Base-by-base conservation (phyloP, 2,113 vertebrate genomes). In the Chaenocephalus aceratus region DNA sequence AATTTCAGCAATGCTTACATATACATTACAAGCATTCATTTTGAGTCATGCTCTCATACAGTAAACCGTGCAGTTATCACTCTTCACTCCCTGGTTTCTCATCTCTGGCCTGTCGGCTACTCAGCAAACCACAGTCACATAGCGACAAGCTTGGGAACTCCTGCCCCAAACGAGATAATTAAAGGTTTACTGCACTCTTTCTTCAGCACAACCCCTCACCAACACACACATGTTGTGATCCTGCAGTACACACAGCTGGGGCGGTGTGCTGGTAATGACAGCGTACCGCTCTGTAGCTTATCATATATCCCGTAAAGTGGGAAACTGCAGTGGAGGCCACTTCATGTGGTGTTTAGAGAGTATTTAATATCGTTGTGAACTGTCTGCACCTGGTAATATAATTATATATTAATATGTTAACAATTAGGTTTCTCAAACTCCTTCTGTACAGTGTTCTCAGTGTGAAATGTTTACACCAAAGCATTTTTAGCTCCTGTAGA, bases 131-230 rank as follows among this genome's bases (percentile, higher is more conserved):
- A 77, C 78, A 79, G 34, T 69, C 73, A 46, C 82, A 59, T 44
- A 64, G 80, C 30, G 61, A 65, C 79, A 86, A 78, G 83, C 89
- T 78, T 75, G 85, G 74, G 85, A 89, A 84, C 80, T 21, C 49
- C 71, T 82, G 60, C 88, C 67, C 78, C 23, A 82, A 77, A 88
- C 88, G 63, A 75, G 75, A 90, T 92, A 91, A 94, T 93, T 94
- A 90, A 88, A 88, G 83, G 84, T 85, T 90, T 78, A 53, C 60
- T 80, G 44, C 26, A 44, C 75, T 78, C 78, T 72, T 59, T 71
- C 67, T 60, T 73, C 45, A 46, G 57, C 62, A 26, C 6, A 13
- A 51, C 48, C 61, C 13, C 64, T 58, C 30, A 10, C 54, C 53
- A 64, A 21, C 67, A 46, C 23, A 41, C 66, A 53, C 48, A 53